These are phyloP conservation scores for Agrochola macilenta DNA, from an alignment of 2,888 invertebrate genomes.

Conservation along the genomic window DNA sequence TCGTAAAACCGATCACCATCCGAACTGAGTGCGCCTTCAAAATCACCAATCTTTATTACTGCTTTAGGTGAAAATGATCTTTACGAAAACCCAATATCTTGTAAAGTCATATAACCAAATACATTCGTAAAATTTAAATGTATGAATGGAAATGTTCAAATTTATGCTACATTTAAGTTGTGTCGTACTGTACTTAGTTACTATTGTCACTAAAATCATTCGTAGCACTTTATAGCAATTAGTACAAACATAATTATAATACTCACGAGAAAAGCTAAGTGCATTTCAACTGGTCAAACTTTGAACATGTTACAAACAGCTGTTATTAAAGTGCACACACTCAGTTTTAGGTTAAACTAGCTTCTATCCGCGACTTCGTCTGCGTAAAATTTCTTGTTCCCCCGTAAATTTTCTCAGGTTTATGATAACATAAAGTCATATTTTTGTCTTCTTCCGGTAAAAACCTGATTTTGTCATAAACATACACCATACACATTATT, in stretches of 20 bases:
- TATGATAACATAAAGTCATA: neutral
- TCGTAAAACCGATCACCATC: no score
- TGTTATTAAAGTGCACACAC: slow-evolving; percentile 28
- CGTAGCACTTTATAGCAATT: slow-evolving; percentile 32
- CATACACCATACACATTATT: neutral
- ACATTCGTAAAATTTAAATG: no score
- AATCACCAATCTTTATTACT: no score
- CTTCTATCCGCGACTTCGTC: no score
- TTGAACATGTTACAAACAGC: slow-evolving; percentile 43
- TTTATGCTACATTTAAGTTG: no score
- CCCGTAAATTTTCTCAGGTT: neutral
- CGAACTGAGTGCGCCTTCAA: no score
- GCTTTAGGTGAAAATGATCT: no score
- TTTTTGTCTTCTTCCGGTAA: neutral
- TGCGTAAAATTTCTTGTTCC: no score
- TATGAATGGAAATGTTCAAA: no score
- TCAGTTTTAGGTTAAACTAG: slow-evolving; percentile 22
- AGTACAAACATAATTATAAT: slow-evolving; percentile 31
- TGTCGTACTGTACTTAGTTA: no score
- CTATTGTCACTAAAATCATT: neutral
- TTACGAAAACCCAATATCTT: no score
- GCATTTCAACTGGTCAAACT: slow-evolving; percentile 54
- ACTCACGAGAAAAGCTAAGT: slow-evolving; percentile 49
- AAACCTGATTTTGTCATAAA: neutral
- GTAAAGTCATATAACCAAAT: no score